Percentiles rank a stretch among this genome's conserved stretches.
These are phyloP conservation scores for Siniperca undulata DNA, from an alignment of 2,797 vertebrate species.

Conservation along the genomic window DNA sequence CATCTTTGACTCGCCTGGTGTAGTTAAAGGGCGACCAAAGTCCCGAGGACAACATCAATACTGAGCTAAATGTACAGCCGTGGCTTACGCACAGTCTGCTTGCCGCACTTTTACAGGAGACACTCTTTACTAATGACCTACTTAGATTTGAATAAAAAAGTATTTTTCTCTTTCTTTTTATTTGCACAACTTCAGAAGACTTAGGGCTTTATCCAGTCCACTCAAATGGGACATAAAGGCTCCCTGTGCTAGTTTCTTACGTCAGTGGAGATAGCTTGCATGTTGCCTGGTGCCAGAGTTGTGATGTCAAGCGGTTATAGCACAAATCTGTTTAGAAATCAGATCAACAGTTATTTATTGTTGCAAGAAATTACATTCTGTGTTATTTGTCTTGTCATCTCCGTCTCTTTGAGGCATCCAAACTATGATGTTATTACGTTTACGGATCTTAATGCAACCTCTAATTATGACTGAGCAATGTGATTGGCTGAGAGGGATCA, in stretches of 20 bases:
- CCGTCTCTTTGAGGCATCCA: conserved; percentile 32
- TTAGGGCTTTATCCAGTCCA: conserved; percentile 33
- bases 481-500: neutral
- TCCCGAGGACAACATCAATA: conserved; percentile 79
- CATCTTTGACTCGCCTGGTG: conserved; percentile 72
- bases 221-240: conserved; percentile 21
- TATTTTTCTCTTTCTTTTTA: conserved; percentile 23
- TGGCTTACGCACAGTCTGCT: conserved; percentile 45
- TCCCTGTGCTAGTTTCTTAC: conserved; percentile 32
- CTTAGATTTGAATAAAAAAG: conserved; percentile 50
- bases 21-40: conserved; percentile 77
- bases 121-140: conserved; percentile 68
- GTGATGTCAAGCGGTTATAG: conserved; percentile 8
- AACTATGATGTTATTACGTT: conserved; percentile 23
- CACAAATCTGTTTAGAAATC: conserved; percentile 20
- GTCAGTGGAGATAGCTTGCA: conserved; percentile 26
- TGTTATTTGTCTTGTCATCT: conserved; percentile 46
- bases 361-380: conserved; percentile 43
- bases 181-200: conserved; percentile 40
- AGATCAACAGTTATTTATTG: conserved; percentile 39
- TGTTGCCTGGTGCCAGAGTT: conserved; percentile 1
- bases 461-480: conserved; percentile 11
- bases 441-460: conserved; percentile 16
- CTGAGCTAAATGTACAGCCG: conserved; percentile 56
- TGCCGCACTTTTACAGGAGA: conserved; percentile 50